A percentile compares a stretch with the other conserved stretches of the same genome.
These are phyloP conservation scores for Rhipidura dahli DNA, from an alignment of 2,113 vertebrate species.

Conservation along the genomic window DNA sequence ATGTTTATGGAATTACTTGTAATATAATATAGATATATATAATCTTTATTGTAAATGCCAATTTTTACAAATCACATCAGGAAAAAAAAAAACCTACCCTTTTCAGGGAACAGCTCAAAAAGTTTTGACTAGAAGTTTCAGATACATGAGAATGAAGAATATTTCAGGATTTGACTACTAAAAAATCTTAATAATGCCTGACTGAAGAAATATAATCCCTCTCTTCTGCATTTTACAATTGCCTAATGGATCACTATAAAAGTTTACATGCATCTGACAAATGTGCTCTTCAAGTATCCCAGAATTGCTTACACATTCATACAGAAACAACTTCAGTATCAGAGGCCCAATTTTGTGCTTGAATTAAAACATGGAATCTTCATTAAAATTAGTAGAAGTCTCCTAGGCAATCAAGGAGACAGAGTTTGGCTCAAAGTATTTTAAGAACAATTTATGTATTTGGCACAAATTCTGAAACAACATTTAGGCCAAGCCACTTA, in stretches of 20 bases:
- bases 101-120: neutral
- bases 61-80: neutral
- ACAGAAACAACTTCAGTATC: neutral
- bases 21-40: neutral
- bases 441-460: neutral
- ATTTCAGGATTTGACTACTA: neutral
- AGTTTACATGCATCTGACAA: neutral
- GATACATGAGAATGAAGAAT: neutral
- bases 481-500: neutral
- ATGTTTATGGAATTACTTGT: neutral
- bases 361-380: neutral
- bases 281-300: neutral
- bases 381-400: neutral
- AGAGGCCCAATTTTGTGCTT: neutral
- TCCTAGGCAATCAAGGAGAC: neutral
- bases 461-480: conserved; percentile 8
- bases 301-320: neutral
- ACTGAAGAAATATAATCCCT: neutral
- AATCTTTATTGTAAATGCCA: neutral
- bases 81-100: neutral
- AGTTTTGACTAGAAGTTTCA: neutral
- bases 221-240: neutral
- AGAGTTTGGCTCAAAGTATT: neutral
- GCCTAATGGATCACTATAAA: neutral
- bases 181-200: neutral